Conservation (phyloP, 2,797 vertebrate genomes). For the Esox lucius region DNA sequence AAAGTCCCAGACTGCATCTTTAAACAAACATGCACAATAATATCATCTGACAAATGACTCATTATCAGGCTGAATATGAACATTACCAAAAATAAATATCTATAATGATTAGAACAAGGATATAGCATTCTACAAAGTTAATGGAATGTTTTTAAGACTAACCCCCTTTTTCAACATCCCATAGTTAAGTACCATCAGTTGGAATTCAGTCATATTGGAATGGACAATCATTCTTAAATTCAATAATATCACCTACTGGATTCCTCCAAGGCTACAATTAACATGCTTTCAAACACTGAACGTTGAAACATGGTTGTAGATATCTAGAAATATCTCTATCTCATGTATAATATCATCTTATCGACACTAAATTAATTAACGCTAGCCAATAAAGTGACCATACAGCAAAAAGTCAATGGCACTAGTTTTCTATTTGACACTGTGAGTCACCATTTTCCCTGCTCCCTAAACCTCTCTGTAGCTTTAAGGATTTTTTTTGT, state of each 20-base stretch:
- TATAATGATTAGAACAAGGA: not conserved
- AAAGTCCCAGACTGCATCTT: no score
- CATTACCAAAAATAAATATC: not conserved
- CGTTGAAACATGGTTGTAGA: not conserved
- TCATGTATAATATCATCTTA: not conserved
- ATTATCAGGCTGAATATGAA: not conserved
- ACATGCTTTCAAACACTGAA: not conserved
- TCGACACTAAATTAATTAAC: not conserved
- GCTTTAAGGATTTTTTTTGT: conserved; percentile 9
- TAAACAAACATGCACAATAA: not conserved
- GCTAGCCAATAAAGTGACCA: not conserved
- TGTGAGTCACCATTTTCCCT: not conserved
- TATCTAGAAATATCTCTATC: no score
- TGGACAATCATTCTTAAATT: not conserved
- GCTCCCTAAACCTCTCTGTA: not conserved
- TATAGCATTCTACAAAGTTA: not conserved
- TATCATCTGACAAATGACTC: not conserved
- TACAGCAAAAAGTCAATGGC: not conserved
- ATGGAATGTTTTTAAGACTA: conserved; percentile 2
- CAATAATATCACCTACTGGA: not conserved
- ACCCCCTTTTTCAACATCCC: not conserved
- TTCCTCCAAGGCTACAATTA: not conserved
- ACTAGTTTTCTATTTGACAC: not conserved
- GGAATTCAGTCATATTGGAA: not conserved
- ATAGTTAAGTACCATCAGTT: not conserved